These are phyloP conservation scores for Butorides virescens DNA, from an alignment of 2,113 vertebrate species.

Conservation along the genomic window DNA sequence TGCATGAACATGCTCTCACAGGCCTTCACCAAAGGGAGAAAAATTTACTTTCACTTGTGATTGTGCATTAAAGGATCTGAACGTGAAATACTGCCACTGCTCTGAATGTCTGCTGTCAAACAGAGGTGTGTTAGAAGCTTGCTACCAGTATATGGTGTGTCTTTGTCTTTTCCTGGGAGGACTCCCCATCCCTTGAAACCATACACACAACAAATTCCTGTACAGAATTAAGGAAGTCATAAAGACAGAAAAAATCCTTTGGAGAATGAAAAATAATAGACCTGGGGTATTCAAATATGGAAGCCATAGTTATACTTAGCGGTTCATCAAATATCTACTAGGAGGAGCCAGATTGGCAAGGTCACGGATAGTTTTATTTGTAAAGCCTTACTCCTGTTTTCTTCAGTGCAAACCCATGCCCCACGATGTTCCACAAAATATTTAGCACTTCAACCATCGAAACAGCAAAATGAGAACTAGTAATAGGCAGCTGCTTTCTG, in stretches of 20 bases:
- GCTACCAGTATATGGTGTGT: neutral
- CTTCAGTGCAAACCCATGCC: neutral
- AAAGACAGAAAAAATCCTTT: neutral
- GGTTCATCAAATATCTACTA: neutral
- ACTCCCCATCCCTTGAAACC: neutral
- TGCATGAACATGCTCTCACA: neutral
- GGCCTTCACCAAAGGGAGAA: neutral
- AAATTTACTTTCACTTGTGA: neutral
- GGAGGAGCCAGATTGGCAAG: neutral
- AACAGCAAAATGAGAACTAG: neutral
- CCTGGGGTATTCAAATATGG: neutral
- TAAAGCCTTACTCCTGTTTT: neutral
- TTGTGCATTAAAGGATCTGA: neutral
- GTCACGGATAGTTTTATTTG: neutral
- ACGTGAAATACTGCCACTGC: neutral
- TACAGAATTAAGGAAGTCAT: neutral
- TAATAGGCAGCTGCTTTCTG: neutral
- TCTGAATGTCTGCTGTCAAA: neutral
- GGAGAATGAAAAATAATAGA: neutral
- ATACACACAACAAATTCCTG: neutral
- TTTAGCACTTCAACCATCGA: neutral
- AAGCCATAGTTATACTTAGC: neutral
- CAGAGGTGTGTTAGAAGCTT: neutral
- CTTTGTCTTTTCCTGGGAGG: neutral
- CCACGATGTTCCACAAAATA: neutral